A percentile compares a stretch with the other conserved stretches of the same genome.
These are phyloP conservation scores for Anthonomus grandis DNA, from an alignment of 1,140 invertebrate genomes.

Conservation along the genomic window DNA sequence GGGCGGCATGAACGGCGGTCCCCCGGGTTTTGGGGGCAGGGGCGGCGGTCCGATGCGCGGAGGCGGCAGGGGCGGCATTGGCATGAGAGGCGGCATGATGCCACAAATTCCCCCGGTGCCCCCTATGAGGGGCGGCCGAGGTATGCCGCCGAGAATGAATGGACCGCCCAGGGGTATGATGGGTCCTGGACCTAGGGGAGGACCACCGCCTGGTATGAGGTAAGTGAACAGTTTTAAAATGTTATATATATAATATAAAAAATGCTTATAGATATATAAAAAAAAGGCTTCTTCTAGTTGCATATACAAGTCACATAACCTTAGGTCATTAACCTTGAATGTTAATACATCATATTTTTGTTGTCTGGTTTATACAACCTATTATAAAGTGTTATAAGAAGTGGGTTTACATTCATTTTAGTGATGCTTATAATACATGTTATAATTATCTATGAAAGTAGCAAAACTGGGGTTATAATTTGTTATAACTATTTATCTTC, in stretches of 20 bases:
- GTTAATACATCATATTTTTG: too few species aligned
- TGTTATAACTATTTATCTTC: too few species aligned
- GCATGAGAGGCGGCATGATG: slow-evolving; percentile 23
- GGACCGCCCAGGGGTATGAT: slow-evolving; percentile 32
- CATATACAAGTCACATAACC: too few species aligned
- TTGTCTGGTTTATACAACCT: slow-evolving; percentile 5
- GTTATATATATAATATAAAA: too few species aligned
- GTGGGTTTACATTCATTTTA: too few species aligned
- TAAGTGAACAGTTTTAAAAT: slow-evolving; percentile 1
- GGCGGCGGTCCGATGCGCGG: slow-evolving; percentile 27
- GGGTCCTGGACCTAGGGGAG: slow-evolving; percentile 32
- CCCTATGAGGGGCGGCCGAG: slow-evolving; percentile 30
- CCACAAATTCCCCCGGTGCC: slow-evolving; percentile 32
- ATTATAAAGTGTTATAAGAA: too few species aligned
- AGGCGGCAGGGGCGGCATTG: slow-evolving; percentile 19
- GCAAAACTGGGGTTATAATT: too few species aligned
- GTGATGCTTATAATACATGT: too few species aligned
- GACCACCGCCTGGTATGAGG: slow-evolving; percentile 32
- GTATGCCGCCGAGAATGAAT: slow-evolving; percentile 15
- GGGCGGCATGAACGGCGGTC: slow-evolving; percentile 30
- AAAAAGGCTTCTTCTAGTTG: too few species aligned
- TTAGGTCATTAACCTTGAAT: too few species aligned
- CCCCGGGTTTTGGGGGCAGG: slow-evolving; percentile 26
- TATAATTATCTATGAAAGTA: too few species aligned
- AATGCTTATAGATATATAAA: too few species aligned